phyloP scores from a whole-genome alignment of 2,888 invertebrate species.

The Chaetoderma sp. region DNA sequence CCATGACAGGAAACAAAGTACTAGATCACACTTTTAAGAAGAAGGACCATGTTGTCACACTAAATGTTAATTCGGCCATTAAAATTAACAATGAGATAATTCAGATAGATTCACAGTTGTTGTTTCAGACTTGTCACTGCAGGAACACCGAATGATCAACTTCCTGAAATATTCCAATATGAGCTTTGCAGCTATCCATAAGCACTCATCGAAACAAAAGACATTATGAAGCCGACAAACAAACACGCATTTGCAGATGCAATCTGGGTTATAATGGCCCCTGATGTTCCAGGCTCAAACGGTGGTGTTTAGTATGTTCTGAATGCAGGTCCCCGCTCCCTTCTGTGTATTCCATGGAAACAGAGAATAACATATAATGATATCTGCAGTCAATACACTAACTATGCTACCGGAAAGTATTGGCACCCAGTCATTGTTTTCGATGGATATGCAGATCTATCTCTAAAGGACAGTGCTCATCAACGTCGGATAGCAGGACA shows the following conservation, averaged over 20 bases:
- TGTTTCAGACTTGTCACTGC: slow-evolving; percentile 27
- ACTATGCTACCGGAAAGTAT: slow-evolving; percentile 15
- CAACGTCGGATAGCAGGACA: slow-evolving; percentile 9
- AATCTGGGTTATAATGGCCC: background rate
- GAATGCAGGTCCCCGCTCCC: slow-evolving; percentile 10
- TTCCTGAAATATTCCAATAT: slow-evolving; percentile 19
- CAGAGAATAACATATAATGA: slow-evolving; percentile 11
- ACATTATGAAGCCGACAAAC: slow-evolving; percentile 12
- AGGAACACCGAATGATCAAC: background rate
- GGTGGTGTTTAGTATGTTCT: slow-evolving; percentile 4
- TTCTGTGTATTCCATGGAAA: slow-evolving; percentile 19
- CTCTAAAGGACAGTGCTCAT: slow-evolving; percentile 28
- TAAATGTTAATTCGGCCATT: slow-evolving; percentile 13
- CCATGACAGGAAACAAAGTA: slow-evolving; percentile 19
- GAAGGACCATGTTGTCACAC: slow-evolving; percentile 17
- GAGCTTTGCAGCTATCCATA: slow-evolving; percentile 23
- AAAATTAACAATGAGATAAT: slow-evolving; percentile 14
- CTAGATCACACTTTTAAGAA: slow-evolving; percentile 11
- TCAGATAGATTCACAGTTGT: slow-evolving; percentile 24
- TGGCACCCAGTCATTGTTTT: slow-evolving; percentile 26
- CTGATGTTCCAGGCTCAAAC: background rate
- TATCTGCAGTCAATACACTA: slow-evolving; percentile 6
- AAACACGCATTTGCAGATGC: slow-evolving; percentile 30
- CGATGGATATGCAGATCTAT: slow-evolving; percentile 27
- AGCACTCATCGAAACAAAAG: slow-evolving; percentile 26